Conservation (phyloP, 2,113 vertebrate genomes). For the Microcebus griseorufus region DNA sequence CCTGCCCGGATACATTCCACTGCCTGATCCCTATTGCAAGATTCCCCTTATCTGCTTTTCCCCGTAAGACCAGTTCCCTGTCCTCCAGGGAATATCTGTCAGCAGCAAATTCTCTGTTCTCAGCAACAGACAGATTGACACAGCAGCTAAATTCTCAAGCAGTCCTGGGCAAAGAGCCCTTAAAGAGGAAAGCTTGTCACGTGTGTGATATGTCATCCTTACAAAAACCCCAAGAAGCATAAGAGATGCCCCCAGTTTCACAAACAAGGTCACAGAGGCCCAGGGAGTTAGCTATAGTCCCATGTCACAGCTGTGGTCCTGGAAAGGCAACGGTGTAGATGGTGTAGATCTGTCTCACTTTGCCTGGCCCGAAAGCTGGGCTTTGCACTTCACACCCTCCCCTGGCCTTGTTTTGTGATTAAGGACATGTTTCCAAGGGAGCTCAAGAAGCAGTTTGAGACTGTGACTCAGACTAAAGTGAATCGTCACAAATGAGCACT, state of each 20-base stretch:
- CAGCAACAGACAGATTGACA: not conserved
- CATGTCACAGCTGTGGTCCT: not conserved
- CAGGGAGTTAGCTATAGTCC: not conserved
- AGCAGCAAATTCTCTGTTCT: not conserved
- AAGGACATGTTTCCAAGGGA: not conserved
- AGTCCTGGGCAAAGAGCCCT: not conserved
- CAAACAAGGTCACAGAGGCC: not conserved
- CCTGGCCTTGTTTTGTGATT: not conserved
- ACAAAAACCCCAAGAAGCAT: not conserved
- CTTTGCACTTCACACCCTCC: not conserved
- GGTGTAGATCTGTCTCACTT: no score
- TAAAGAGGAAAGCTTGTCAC: not conserved
- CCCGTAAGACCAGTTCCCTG: not conserved
- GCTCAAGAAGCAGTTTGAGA: not conserved
- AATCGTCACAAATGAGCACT: slow-evolving; percentile 47
- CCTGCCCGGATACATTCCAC: not conserved
- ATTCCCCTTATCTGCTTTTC: not conserved
- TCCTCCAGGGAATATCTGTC: not conserved
- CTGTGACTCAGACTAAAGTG: slow-evolving; percentile 25
- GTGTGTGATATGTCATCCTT: not conserved
- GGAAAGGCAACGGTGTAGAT: not conserved
- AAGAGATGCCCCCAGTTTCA: accelerated
- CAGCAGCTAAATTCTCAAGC: not conserved
- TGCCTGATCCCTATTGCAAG: not conserved
- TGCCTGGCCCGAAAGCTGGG: not conserved